A percentile compares a stretch with the other conserved stretches of the same genome.
Conservation (phyloP, 2,113 vertebrate genomes). For the Hylia prasina region DNA sequence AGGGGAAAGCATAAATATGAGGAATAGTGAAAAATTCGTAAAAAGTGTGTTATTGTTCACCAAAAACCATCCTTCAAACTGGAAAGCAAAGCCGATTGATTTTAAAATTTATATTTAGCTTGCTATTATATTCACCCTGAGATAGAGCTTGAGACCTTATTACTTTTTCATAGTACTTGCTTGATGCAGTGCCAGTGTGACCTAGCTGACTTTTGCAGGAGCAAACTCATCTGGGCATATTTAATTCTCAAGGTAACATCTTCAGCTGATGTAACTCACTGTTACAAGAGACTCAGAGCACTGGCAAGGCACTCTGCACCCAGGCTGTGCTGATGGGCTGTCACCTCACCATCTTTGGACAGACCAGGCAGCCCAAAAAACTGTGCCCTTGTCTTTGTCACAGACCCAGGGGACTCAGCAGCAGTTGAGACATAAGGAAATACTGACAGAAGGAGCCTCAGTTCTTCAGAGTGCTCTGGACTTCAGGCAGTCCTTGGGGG, state of each 20-base stretch:
- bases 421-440: neutral
- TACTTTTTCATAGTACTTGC: neutral
- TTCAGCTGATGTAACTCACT: neutral
- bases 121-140: neutral
- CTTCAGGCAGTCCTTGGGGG: neutral
- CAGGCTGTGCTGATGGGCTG: neutral
- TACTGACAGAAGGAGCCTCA: neutral
- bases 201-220: neutral
- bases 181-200: neutral
- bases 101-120: neutral
- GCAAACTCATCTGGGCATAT: neutral
- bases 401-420: neutral
- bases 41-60: neutral
- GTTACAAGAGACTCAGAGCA: neutral
- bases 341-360: neutral
- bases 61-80: neutral
- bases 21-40: neutral
- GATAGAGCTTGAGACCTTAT: neutral
- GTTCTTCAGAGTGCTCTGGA: neutral
- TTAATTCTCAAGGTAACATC: neutral
- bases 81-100: neutral
- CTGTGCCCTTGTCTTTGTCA: fast-evolving
- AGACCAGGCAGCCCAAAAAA: neutral
- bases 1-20: neutral
- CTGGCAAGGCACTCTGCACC: too few relatives aligned